These are phyloP conservation scores for Catocala sponsa DNA, from an alignment of 2,888 invertebrate genomes.

Conservation along the genomic window DNA sequence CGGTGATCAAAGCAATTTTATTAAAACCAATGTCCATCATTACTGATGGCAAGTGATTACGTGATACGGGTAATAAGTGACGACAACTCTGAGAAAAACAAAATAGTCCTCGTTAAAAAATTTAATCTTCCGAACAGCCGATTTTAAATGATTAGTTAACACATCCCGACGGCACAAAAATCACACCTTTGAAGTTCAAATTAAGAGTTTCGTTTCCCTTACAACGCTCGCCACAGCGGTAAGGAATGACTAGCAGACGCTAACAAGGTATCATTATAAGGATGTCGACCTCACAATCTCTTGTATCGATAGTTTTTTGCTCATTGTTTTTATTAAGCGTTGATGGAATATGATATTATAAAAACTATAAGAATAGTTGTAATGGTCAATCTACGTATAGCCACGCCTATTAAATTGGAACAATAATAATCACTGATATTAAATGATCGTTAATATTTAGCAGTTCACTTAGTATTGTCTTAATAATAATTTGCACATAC, in stretches of 20 bases:
- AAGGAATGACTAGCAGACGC: conserved; percentile 79
- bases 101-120: conserved; percentile 61
- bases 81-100: conserved; percentile 63
- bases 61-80: conserved; percentile 49
- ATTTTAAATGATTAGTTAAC: conserved; percentile 82
- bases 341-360: conserved; percentile 46
- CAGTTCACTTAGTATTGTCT: conserved; percentile 13
- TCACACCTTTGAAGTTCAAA: conserved; percentile 83
- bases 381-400: conserved; percentile 39
- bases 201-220: conserved; percentile 79
- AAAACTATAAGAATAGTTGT: conserved; percentile 47
- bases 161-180: conserved; percentile 76
- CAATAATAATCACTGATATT: conserved; percentile 39
- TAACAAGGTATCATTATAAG: conserved; percentile 85
- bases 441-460: conserved; percentile 37
- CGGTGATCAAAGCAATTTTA: conserved; percentile 32
- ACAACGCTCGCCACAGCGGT: conserved; percentile 60
- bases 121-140: conserved; percentile 62
- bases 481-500: neutral
- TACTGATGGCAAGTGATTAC: conserved; percentile 47
- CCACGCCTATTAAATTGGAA: conserved; percentile 44
- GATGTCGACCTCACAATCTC: conserved; percentile 69
- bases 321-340: conserved; percentile 58
- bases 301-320: conserved; percentile 75
- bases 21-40: conserved; percentile 45